Evolutionary conservation across 2,113 vertebrate species (phyloP).

Genomic region (Ivindomyrus marchei): DNA sequence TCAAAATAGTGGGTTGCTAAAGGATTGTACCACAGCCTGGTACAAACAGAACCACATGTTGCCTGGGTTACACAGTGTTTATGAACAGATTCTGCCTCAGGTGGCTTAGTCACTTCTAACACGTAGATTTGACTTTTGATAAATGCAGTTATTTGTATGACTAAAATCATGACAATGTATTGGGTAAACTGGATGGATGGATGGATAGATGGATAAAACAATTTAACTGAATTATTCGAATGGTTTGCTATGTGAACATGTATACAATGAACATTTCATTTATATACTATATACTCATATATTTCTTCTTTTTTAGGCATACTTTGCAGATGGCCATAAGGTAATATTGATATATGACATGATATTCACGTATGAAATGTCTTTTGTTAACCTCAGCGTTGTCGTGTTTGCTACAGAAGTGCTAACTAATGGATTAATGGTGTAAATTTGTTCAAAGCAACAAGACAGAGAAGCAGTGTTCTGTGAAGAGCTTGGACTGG

Average conservation of each 20-base stretch:
- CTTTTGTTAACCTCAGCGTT: background rate
- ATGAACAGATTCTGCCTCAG: constrained; percentile 16
- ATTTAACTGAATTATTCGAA: background rate
- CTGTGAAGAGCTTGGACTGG: constrained; percentile 90
- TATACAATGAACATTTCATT: background rate
- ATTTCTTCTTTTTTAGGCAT: constrained; percentile 65
- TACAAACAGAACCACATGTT: constrained; percentile 43
- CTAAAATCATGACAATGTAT: background rate
- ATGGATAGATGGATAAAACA: background rate
- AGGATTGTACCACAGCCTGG: constrained; percentile 30
- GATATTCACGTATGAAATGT: background rate
- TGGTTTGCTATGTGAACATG: background rate
- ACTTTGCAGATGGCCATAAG: constrained; percentile 96
- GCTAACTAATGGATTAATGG: constrained; percentile 10
- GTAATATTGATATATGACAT: constrained; percentile 49
- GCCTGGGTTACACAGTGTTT: constrained; percentile 26
- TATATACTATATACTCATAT: constrained; percentile 11
- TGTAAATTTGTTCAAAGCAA: constrained; percentile 63
- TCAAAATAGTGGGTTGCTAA: constrained; percentile 55
- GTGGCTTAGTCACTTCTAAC: constrained; percentile 10
- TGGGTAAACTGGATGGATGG: background rate
- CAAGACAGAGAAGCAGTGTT: constrained; percentile 88
- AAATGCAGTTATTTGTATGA: background rate
- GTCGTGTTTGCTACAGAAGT: background rate
- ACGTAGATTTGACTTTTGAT: background rate